phyloP scores from a whole-genome alignment of 2,888 invertebrate genomes.

The Macropis europaea region DNA sequence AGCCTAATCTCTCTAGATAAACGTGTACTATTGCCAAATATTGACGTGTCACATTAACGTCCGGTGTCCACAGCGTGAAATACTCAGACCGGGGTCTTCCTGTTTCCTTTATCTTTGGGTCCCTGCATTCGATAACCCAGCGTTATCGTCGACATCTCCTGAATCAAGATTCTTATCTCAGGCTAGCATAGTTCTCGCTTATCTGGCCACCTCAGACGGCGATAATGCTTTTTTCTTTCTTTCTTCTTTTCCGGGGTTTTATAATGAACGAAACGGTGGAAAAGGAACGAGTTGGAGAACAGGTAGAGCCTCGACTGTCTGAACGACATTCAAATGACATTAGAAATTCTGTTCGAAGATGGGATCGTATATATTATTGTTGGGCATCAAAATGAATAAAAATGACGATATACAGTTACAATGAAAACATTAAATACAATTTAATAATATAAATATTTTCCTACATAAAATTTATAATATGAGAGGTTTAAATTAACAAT shows the following conservation, averaged over 20 bases:
- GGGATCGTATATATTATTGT: too few species aligned
- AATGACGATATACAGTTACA: too few species aligned
- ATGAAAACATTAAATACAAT: too few species aligned
- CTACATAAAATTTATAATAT: too few species aligned
- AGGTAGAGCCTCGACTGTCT: neutral
- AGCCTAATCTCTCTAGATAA: constrained; percentile 63
- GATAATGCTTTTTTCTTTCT: neutral
- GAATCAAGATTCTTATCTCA: constrained; percentile 35
- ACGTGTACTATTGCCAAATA: constrained; percentile 58
- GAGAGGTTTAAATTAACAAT: too few species aligned
- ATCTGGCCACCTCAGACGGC: neutral
- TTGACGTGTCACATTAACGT: constrained; percentile 60
- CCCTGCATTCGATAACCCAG: neutral
- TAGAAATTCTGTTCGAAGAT: too few species aligned
- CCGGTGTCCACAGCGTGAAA: constrained; percentile 15
- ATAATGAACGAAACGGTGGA: too few species aligned
- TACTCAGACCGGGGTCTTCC: constrained; percentile 17
- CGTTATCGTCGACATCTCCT: constrained; percentile 25
- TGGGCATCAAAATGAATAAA: too few species aligned
- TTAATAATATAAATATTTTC: too few species aligned
- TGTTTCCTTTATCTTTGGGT: constrained; percentile 25
- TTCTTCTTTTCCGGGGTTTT: neutral
- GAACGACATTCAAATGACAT: too few species aligned
- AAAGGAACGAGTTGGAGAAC: neutral
- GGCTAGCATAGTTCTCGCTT: neutral